These are phyloP conservation scores for Labeo catla DNA, from an alignment of 2,113 vertebrate genomes.

Conservation along the genomic window DNA sequence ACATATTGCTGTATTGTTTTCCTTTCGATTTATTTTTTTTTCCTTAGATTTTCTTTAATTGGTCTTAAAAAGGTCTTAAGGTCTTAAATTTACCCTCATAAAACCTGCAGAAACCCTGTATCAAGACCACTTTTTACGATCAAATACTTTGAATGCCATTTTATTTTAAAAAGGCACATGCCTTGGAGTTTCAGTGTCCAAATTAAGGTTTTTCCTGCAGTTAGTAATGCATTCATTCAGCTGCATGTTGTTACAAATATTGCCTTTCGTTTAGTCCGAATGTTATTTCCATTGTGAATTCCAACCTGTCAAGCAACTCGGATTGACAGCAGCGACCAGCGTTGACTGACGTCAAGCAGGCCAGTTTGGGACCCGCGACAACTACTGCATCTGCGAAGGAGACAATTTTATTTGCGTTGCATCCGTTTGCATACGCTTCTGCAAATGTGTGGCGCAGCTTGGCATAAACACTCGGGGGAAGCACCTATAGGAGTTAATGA, in stretches of 20 bases:
- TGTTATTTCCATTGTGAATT: not conserved
- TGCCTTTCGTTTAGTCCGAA: not conserved
- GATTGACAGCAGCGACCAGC: slow-evolving; percentile 25
- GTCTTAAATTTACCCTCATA: too few species aligned
- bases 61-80: too few species aligned
- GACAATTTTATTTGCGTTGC: slow-evolving; percentile 44
- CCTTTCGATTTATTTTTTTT: too few species aligned
- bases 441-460: slow-evolving; percentile 63
- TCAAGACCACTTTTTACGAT: not conserved
- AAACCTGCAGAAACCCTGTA: too few species aligned
- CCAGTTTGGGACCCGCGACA: slow-evolving; percentile 25
- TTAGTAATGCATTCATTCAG: not conserved
- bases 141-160: not conserved
- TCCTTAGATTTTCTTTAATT: too few species aligned
- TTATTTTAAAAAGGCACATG: not conserved
- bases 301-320: not conserved
- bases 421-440: slow-evolving; percentile 37
- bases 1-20: too few species aligned
- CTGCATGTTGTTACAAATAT: not conserved
- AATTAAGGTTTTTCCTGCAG: not conserved
- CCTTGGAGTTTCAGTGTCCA: not conserved
- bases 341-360: slow-evolving; percentile 4
- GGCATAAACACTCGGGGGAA: slow-evolving; percentile 74
- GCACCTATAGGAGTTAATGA: slow-evolving; percentile 77
- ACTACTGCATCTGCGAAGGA: slow-evolving; percentile 31